Percentiles rank a stretch among this genome's conserved stretches.
Conservation (phyloP, 2,888 invertebrate species). For the Timandra comae region DNA sequence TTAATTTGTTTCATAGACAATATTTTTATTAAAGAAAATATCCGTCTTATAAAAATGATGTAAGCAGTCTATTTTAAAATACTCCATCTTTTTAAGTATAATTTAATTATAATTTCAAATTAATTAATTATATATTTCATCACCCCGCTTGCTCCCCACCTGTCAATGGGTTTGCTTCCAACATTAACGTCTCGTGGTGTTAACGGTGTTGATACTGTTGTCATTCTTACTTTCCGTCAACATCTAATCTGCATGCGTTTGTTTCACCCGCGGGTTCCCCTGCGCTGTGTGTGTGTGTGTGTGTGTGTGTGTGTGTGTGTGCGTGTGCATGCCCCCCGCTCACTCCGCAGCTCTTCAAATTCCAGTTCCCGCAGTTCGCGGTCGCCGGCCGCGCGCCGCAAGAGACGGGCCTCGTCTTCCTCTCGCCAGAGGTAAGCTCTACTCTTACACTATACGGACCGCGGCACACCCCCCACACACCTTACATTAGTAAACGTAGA, state of each 20-base stretch:
- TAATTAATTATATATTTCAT: slow-evolving; percentile 32
- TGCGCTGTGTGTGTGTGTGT: slow-evolving; percentile 26
- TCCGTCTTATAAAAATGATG: no score
- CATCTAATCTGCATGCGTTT: slow-evolving; percentile 50
- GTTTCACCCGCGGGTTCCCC: no score
- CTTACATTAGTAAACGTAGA: not conserved
- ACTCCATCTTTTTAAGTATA: not conserved
- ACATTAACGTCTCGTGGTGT: slow-evolving; percentile 55
- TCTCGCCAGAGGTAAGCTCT: slow-evolving; percentile 63
- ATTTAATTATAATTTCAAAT: slow-evolving; percentile 4
- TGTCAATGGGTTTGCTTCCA: slow-evolving; percentile 60
- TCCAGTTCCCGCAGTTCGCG: slow-evolving; percentile 74
- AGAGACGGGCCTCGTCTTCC: slow-evolving; percentile 62
- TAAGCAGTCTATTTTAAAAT: no score
- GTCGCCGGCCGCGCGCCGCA: slow-evolving; percentile 58
- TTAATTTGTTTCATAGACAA: no score
- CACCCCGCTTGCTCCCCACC: slow-evolving; percentile 43
- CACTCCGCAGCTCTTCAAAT: slow-evolving; percentile 74
- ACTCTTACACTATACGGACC: not conserved
- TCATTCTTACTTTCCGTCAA: slow-evolving; percentile 42
- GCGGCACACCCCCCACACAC: not conserved
- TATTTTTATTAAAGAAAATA: no score
- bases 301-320: slow-evolving; percentile 22
- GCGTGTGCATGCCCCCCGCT: slow-evolving; percentile 33
- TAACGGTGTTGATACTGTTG: slow-evolving; percentile 48